Evolutionary conservation across 2,113 vertebrate species (phyloP), one percentile per base, ranked within the genome.

Genomic region (Prunella fulvescens): DNA sequence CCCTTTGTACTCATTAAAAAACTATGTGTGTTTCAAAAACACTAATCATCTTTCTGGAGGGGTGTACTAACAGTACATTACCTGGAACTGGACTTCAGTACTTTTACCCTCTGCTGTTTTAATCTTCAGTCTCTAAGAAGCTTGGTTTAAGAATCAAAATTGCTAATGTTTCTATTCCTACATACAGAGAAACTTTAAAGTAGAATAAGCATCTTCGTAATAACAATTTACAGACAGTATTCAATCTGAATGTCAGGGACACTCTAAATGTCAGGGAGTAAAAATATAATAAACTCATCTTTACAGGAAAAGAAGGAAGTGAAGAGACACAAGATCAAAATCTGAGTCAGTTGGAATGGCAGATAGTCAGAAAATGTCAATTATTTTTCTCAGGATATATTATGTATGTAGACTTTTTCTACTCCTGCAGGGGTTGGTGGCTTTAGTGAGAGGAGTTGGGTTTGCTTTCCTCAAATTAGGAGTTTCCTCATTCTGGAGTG

Each of bases 391-490:
- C 54, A 11, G 28, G 10, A n/a, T 65, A 50, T 57, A 69, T 65
- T 61, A 88, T 65, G 9, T 8, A 7, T 19, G 9, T 24, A 64
- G 62, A 44, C 2, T 15, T 82, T 82, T 88, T 71, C 11, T 73
- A 23, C 11, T 61, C 10, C 6, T 10, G 4, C 0, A 0, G 8
- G 3, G 4, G 1, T 22, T 56, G 10, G 16, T 28, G 14, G 25
- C 12, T 89, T 81, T 28, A 37, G 18, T 29, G 7, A 77, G 20
- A 69, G 11, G 6, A 5, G 8, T 5, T 57, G 17, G 3, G 6
- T 87, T 86, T 84, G 11, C 25, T 74, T 57, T 84, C 25, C 29
- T 70, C 33, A 77, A 20, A 88, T 40, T 26, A 50, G 19, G 29
- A 71, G 16, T 28, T 60, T 74, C 64, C 11, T 74, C 33, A 8